Evolutionary conservation across 2,797 vertebrate species (phyloP).

Genomic region (Enteromius fasciolatus): DNA sequence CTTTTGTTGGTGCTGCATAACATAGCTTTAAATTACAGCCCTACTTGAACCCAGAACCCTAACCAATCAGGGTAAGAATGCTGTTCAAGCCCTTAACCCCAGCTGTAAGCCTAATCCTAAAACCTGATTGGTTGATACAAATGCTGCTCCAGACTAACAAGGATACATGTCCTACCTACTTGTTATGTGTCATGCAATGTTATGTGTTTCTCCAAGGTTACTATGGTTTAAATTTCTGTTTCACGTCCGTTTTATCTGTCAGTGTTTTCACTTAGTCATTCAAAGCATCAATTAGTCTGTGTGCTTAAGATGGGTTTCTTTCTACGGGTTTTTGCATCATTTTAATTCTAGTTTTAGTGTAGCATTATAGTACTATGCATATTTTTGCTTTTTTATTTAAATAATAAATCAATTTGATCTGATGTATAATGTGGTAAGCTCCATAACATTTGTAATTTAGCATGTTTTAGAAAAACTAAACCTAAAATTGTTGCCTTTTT

Average conservation of each 20-base stretch:
- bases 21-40: background rate
- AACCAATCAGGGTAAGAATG: slow-evolving; percentile 23
- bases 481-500: background rate
- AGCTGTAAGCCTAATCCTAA: slow-evolving; percentile 16
- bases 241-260: background rate
- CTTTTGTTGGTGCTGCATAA: slow-evolving; percentile 18
- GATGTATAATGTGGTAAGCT: background rate
- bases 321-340: too few relatives aligned
- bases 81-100: slow-evolving; percentile 20
- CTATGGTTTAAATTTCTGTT: background rate
- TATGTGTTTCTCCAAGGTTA: background rate
- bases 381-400: too few relatives aligned
- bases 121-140: slow-evolving; percentile 28
- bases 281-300: too few relatives aligned
- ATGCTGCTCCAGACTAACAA: slow-evolving; percentile 23
- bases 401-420: too few relatives aligned
- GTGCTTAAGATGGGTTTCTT: too few relatives aligned
- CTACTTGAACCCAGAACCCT: slow-evolving; percentile 12
- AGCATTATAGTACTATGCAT: too few relatives aligned
- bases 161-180: slow-evolving; percentile 25
- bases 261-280: background rate
- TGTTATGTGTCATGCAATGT: background rate
- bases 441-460: background rate
- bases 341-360: too few relatives aligned
- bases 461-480: background rate